Base-by-base conservation (phyloP, 2,113 vertebrate species). In the Ammospiza caudacuta region DNA sequence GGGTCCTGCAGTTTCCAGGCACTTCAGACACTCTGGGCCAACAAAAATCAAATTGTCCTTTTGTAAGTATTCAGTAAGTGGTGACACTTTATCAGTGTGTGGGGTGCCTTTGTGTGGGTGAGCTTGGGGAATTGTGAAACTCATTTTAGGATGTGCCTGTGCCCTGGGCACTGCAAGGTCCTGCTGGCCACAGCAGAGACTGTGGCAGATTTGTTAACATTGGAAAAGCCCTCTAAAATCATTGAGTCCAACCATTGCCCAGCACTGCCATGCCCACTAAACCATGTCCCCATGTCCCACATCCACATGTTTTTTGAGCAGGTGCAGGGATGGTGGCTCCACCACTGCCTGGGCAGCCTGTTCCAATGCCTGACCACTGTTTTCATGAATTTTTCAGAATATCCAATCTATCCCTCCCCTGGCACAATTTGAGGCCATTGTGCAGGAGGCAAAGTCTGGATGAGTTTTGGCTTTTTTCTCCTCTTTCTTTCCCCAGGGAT, bases 21-120 rank as follows among this genome's bases (percentile, higher is more conserved):
- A 1, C 15, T 49, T 61, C 15, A 41, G 51, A 9, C 62, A 16
- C 21, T 89, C 31, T 73, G 51, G 23, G 64, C 51, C 20, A 83
- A 41, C 18, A 43, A 23, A 72, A 58, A 35, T 39, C 6, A 18
- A 57, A 25, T 25, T 14, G 10, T 41, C 11, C 4, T 80, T 73
- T 76, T 55, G 10, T 63, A 46, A 35, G 43, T 46, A 0, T 62
- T 80, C 14, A 6, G 12, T 47, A 24, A 76, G 11, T 3, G 2
- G 12, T 47, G 35, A 23, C 0, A 1, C 37, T 86, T 66, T 25
- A 9, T 41, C 62, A 31, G 18, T 1, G 0, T 51, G 4, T n/a
- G 28, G 8, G 46, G 8, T 70, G 25, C 31, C 64, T 88, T 70
- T 0, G 0, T 9, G 14, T 12, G 58, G 49, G 49, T 19, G 73